Conservation (phyloP, 2,797 vertebrate genomes). For the Propithecus deckenii region DNA sequence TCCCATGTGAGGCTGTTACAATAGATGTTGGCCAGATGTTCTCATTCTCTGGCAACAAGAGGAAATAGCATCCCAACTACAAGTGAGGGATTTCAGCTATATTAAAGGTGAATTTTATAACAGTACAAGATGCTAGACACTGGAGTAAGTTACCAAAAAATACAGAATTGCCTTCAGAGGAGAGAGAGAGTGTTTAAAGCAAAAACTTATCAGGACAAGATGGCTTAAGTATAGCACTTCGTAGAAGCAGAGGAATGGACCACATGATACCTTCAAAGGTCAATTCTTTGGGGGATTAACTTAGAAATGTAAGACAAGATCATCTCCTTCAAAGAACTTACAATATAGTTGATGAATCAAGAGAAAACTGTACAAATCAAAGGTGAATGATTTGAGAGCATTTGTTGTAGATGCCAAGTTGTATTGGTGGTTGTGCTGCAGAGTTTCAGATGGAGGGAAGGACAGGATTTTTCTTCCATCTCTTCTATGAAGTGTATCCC, state of each 20-base stretch:
- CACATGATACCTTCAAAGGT: not conserved
- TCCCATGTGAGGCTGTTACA: not conserved
- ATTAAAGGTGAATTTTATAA: conserved; percentile 34
- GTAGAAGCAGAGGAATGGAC: not conserved
- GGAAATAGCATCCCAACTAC: not conserved
- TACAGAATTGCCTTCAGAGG: conserved; percentile 12
- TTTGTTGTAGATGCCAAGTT: not conserved
- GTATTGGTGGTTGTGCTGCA: not conserved
- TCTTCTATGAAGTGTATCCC: not conserved
- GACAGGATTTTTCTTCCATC: not conserved
- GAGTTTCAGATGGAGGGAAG: not conserved
- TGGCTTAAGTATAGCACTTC: not conserved
- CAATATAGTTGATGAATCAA: not conserved
- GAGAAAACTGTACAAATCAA: not conserved
- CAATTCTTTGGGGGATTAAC: not conserved
- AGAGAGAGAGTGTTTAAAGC: not conserved
- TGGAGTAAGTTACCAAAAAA: not conserved
- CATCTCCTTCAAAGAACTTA: not conserved
- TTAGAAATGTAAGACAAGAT: conserved; percentile 13
- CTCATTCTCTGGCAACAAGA: not conserved
- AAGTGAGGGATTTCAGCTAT: conserved; percentile 2
- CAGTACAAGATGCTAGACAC: not conserved
- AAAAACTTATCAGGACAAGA: not conserved
- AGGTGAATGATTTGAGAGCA: not conserved
- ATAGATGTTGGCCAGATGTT: conserved; percentile 34